Base-by-base conservation (phyloP, 1,140 invertebrate species). In the Planococcus citri region DNA sequence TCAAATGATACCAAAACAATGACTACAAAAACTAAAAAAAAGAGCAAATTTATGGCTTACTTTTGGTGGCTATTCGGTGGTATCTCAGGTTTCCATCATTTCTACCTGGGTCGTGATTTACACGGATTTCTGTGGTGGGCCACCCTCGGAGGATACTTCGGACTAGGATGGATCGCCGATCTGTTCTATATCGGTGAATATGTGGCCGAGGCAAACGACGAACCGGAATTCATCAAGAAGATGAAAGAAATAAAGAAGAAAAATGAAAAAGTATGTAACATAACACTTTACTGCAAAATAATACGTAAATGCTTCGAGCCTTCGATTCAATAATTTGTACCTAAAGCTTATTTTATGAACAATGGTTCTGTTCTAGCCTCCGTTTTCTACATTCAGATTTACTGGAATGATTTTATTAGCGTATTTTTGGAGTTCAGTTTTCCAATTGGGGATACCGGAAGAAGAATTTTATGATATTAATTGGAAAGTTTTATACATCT, bases 41-140 rank as follows among this genome's bases (percentile, higher is more conserved):
- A 92, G 76, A 90, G 87, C 71, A 76, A 89, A n/a, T 74, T 85
- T 27, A 72, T 83, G 72, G 84, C 93, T 0, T 95, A 94, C 77
- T 57, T 95, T 20, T 79, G 91, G 20, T 96, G 94, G 94, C 75
- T 94, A 0, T 82, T 93, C 72, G 91, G 91, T 37, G 94, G 94
- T 10, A 80, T 90, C 73, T 87, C 92, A 73, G 94, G 94, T 0
- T 78, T 92, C 1, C 95, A 98, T 80, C 92, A 96, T 77, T 84
- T 96, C 75, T 97, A 97, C 77, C 80, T 97, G 58, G 84, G 85
- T 60, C 80, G 94, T 70, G 92, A 96, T 77, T 82, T 86, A n/a
- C 94, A 98, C 75, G 94, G 90, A 0, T 90, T 97, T 75, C 80
- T 95, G 0, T 94, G 90, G 85, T 90, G 89, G 82, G 87, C 85